Evolutionary conservation across 1,140 invertebrate species (phyloP).

Genomic region (Piezodorus guildinii): DNA sequence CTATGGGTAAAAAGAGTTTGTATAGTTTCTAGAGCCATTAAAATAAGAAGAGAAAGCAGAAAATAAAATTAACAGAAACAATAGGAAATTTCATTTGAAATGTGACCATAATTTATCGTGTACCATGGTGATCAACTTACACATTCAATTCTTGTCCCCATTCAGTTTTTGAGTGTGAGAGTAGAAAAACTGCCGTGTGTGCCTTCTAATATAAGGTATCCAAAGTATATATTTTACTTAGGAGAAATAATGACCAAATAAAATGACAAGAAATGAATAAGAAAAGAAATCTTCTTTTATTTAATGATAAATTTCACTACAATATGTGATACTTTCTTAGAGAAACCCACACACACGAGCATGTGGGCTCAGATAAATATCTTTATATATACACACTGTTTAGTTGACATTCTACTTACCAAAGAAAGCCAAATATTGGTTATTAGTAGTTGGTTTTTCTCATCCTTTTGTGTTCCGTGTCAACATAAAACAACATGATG

Average conservation of each 20-base stretch:
- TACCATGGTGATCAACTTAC: neutral
- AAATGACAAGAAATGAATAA: too few species aligned
- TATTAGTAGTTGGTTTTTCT: conserved; percentile 76
- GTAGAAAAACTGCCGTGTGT: conserved; percentile 34
- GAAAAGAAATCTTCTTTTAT: too few species aligned
- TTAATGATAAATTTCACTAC: too few species aligned
- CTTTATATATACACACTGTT: neutral
- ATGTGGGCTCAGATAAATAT: neutral
- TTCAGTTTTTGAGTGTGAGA: neutral
- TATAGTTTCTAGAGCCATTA: too few species aligned
- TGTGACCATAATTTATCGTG: too few species aligned
- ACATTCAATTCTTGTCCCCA: neutral
- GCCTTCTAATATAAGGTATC: conserved; percentile 24
- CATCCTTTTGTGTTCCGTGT: conserved; percentile 51
- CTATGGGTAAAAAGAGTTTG: too few species aligned
- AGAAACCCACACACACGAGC: neutral
- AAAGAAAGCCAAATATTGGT: conserved; percentile 75
- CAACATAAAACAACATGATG: conserved; percentile 33
- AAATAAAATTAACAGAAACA: too few species aligned
- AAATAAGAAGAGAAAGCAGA: too few species aligned
- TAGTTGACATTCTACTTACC: conserved; percentile 47
- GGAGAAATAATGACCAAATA: neutral
- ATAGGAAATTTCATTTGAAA: too few species aligned
- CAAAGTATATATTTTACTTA: too few species aligned
- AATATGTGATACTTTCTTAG: too few species aligned